A percentile compares a stretch with the other conserved stretches of the same genome.
Evolutionary conservation across 2,113 vertebrate species (phyloP).

Genomic region (Artemisiospiza belli): DNA sequence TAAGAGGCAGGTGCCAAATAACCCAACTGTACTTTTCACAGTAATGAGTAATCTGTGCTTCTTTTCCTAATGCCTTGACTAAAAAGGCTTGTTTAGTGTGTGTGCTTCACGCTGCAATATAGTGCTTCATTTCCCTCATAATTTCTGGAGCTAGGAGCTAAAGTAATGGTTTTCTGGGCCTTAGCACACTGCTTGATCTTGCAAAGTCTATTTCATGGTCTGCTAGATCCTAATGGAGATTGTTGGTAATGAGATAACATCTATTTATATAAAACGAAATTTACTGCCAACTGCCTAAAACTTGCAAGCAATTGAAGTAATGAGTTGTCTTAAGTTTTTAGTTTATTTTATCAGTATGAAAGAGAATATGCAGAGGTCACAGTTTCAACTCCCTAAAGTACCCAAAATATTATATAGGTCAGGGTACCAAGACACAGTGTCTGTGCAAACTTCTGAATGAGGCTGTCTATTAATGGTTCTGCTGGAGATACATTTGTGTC

Average conservation of each 20-base stretch:
- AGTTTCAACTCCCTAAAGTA: neutral
- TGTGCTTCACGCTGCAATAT: slow-evolving; percentile 64
- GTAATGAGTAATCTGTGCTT: slow-evolving; percentile 50
- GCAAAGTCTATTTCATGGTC: slow-evolving; percentile 82
- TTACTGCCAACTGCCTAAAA: slow-evolving; percentile 66
- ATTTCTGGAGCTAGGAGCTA: slow-evolving; percentile 72
- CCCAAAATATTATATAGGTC: neutral
- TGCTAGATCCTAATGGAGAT: slow-evolving; percentile 77
- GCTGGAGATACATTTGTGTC: neutral
- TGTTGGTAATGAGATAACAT: slow-evolving; percentile 79
- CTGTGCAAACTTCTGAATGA: neutral
- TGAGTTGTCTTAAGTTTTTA: slow-evolving; percentile 16
- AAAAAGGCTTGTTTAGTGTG: slow-evolving; percentile 66
- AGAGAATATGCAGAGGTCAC: slow-evolving; percentile 1
- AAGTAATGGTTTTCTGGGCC: slow-evolving; percentile 71
- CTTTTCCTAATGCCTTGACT: slow-evolving; percentile 60
- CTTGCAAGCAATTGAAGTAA: slow-evolving; percentile 52
- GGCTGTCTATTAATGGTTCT: neutral
- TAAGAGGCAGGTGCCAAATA: slow-evolving; percentile 54
- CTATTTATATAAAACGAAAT: slow-evolving; percentile 81
- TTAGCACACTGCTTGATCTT: slow-evolving; percentile 76
- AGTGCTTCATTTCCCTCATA: slow-evolving; percentile 76
- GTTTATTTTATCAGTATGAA: slow-evolving; percentile 3
- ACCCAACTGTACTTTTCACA: slow-evolving; percentile 55
- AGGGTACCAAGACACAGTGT: neutral